A percentile compares a stretch with the other conserved stretches of the same genome.
These are phyloP conservation scores for Ceyx melanurus DNA, from an alignment of 2,113 vertebrate species.

Conservation along the genomic window DNA sequence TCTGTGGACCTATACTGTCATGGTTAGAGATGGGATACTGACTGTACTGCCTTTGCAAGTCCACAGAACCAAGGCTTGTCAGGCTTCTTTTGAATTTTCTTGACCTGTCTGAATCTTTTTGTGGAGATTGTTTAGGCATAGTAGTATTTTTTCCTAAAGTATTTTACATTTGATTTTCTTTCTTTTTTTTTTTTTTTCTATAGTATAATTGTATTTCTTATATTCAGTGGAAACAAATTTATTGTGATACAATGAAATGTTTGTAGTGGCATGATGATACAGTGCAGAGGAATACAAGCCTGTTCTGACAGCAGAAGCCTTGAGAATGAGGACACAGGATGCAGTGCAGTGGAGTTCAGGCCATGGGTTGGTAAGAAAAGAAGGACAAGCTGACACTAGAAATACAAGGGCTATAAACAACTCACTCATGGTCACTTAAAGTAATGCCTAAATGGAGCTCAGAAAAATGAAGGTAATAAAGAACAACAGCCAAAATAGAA, in stretches of 20 bases:
- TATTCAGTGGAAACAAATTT: background rate
- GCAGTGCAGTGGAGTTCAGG: background rate
- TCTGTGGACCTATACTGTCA: rapidly evolving
- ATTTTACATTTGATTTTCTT: background rate
- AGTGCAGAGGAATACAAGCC: background rate
- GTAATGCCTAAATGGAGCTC: background rate
- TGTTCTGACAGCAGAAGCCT: background rate
- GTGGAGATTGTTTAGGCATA: background rate
- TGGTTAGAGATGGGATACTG: background rate
- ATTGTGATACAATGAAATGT: background rate
- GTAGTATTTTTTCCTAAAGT: background rate
- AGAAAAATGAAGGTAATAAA: background rate
- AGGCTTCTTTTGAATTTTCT: background rate
- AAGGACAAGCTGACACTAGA: background rate
- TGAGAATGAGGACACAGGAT: background rate
- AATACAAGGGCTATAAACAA: background rate
- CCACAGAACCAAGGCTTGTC: background rate
- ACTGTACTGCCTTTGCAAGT: background rate
- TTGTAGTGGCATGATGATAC: background rate
- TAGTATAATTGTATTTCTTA: background rate
- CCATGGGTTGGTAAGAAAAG: background rate
- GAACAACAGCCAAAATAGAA: background rate
- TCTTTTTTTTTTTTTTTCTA: background rate
- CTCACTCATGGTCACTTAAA: background rate
- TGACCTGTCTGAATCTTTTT: background rate